A percentile compares a stretch with the other conserved stretches of the same genome.
phyloP scores from a whole-genome alignment of 1,140 invertebrate genomes.

The Coptotermes formosanus region DNA sequence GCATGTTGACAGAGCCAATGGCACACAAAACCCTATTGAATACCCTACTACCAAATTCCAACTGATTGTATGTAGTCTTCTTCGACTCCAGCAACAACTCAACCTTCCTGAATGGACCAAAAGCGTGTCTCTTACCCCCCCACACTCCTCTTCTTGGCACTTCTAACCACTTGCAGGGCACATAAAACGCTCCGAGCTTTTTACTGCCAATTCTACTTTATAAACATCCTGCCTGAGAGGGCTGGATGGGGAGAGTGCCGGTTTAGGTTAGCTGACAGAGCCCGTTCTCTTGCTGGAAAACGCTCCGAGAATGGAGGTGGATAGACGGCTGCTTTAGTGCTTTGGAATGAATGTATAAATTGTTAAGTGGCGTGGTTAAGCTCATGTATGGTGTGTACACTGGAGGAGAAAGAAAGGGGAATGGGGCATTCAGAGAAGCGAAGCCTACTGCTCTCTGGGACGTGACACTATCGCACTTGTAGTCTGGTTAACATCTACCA shows the following conservation, averaged over 20 bases:
- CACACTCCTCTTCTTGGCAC: background rate
- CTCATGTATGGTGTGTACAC: too few species aligned
- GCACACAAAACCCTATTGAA: background rate
- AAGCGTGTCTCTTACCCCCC: background rate
- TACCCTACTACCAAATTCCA: background rate
- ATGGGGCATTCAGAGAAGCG: too few species aligned
- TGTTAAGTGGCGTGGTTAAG: background rate
- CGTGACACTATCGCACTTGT: too few species aligned
- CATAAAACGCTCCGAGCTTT: conserved; percentile 6
- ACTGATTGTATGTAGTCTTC: background rate
- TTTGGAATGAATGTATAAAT: conserved; percentile 15
- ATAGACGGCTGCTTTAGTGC: background rate
- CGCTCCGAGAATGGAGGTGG: background rate
- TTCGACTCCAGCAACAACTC: background rate
- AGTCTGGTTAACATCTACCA: too few species aligned
- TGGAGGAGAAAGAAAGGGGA: too few species aligned
- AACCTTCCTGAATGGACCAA: background rate
- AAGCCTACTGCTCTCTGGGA: too few species aligned
- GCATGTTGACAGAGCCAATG: background rate
- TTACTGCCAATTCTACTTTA: conserved; percentile 19
- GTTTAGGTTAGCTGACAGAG: background rate
- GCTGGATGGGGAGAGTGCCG: too few species aligned
- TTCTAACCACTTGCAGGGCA: conserved; percentile 9
- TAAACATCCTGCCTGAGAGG: conserved; percentile 12
- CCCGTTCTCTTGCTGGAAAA: too few species aligned